Evolutionary conservation across 1,140 invertebrate genomes (phyloP).

Genomic region (Mercenaria mercenaria): DNA sequence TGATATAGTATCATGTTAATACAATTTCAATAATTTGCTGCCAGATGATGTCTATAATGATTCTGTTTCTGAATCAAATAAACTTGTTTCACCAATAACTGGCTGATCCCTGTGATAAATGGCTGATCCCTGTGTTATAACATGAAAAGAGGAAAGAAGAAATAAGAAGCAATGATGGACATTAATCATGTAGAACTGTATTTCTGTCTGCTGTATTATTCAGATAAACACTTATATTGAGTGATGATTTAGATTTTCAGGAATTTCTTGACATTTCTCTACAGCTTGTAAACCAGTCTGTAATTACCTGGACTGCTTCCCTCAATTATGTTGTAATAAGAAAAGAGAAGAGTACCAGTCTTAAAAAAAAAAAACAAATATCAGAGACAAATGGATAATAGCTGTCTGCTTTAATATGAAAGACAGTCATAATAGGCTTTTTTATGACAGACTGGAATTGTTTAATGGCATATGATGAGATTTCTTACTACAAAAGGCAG

Average conservation of each 20-base stretch:
- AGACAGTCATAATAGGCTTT: background rate
- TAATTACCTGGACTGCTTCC: background rate
- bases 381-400: background rate
- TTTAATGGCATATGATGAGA: background rate
- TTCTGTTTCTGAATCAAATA: background rate
- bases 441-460: background rate
- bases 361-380: background rate
- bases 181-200: slow-evolving; percentile 3
- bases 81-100: background rate
- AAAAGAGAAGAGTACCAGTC: background rate
- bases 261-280: slow-evolving; percentile 29
- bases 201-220: slow-evolving; percentile 28
- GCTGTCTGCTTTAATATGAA: background rate
- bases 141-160: background rate
- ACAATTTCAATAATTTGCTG: background rate
- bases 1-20: background rate
- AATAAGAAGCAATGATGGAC: background rate
- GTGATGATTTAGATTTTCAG: slow-evolving; percentile 48
- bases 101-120: background rate
- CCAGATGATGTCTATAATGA: background rate
- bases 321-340: slow-evolving; percentile 2
- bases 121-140: background rate
- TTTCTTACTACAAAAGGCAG: background rate
- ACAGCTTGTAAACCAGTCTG: slow-evolving; percentile 39
- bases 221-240: slow-evolving; percentile 44